phyloP scores from a whole-genome alignment of 2,113 vertebrate species.

The Cynocephalus volans region DNA sequence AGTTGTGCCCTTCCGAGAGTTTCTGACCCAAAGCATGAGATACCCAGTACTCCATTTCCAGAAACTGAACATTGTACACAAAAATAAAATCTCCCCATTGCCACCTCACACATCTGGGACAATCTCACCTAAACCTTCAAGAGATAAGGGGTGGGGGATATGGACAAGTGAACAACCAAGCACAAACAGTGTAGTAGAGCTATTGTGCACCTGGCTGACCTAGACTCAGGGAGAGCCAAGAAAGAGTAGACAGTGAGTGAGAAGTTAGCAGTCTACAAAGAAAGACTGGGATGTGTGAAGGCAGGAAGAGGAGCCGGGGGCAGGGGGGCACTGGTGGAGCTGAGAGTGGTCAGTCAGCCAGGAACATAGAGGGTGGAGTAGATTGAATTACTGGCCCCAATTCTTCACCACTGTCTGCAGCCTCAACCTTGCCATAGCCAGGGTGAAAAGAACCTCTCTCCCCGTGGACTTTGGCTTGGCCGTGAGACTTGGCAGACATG shows the following conservation, averaged over 20 bases:
- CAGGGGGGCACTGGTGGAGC: not conserved
- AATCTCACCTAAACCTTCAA: not conserved
- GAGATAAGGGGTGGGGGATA: rapidly evolving
- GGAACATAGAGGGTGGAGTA: no score
- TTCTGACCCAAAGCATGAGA: not conserved
- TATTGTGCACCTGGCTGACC: not conserved
- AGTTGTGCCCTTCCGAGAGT: not conserved
- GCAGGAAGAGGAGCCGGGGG: not conserved
- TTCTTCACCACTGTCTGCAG: not conserved
- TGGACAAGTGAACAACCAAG: not conserved
- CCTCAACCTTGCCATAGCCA: not conserved
- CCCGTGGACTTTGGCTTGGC: not conserved
- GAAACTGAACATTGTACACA: not conserved
- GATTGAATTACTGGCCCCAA: not conserved
- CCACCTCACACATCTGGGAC: not conserved
- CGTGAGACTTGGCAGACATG: rapidly evolving
- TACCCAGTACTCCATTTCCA: not conserved
- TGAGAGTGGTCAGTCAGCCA: not conserved
- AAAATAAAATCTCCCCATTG: not conserved
- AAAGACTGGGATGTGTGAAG: not conserved
- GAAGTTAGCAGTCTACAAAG: not conserved
- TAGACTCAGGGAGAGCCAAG: not conserved
- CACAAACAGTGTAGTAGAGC: no score
- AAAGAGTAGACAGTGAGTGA: not conserved
- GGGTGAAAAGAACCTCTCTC: not conserved